phyloP scores from a whole-genome alignment of 2,797 vertebrate species.

The Peromyscus aztecus region DNA sequence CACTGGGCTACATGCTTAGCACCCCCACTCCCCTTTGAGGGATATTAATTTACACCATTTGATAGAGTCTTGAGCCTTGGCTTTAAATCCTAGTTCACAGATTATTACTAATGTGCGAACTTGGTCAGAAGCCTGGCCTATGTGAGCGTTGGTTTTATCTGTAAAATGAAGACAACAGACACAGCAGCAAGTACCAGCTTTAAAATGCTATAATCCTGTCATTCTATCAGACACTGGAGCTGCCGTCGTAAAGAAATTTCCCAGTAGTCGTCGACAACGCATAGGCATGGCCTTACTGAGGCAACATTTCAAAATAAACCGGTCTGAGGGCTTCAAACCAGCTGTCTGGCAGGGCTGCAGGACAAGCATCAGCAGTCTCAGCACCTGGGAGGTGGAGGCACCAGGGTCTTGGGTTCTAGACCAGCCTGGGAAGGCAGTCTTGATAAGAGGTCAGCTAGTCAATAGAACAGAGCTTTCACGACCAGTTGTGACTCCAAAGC shows the following conservation, averaged over 20 bases:
- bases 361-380: neutral
- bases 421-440: neutral
- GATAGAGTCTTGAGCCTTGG: neutral
- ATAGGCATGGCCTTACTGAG: neutral
- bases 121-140: neutral
- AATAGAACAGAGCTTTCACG: neutral
- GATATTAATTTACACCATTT: constrained; percentile 10
- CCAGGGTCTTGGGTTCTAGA: neutral
- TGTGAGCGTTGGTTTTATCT: neutral
- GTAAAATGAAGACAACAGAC: neutral
- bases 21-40: neutral
- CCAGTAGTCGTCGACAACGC: neutral
- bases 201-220: neutral
- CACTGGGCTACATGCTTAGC: neutral
- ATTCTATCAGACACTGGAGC: neutral
- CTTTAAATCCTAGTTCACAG: neutral
- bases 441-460: neutral
- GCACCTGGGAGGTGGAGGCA: too few species aligned
- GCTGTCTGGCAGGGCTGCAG: neutral
- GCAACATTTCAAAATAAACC: neutral
- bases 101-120: neutral
- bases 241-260: neutral
- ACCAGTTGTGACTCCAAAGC: too few species aligned
- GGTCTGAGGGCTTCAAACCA: neutral
- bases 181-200: neutral